These are phyloP conservation scores for Charaxes varanes DNA, from an alignment of 1,140 invertebrate species.

Conservation along the genomic window DNA sequence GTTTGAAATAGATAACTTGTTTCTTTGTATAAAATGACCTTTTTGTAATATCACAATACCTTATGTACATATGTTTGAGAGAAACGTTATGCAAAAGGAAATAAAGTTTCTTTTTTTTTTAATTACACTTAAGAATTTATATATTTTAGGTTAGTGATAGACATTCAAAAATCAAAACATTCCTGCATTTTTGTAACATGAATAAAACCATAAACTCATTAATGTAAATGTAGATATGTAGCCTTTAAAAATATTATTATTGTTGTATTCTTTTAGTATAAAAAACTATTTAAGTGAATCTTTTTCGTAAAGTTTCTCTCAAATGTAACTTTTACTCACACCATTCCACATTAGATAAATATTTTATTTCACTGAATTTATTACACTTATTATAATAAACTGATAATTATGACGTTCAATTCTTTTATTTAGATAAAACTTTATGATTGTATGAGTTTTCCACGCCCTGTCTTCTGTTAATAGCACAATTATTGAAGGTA, in stretches of 20 bases:
- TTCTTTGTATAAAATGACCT: no score
- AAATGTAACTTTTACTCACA: slow-evolving; percentile 17
- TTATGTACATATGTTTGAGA: no score
- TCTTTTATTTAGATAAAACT: no score
- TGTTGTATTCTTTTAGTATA: not conserved
- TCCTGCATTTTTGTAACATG: not conserved
- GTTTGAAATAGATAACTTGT: slow-evolving; percentile 9
- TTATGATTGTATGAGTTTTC: no score
- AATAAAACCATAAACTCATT: not conserved
- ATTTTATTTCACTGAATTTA: slow-evolving; percentile 62
- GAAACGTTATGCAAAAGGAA: no score
- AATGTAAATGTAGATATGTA: no score
- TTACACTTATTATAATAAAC: slow-evolving; percentile 62
- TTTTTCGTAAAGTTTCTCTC: no score
- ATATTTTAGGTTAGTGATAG: no score
- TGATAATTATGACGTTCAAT: slow-evolving; percentile 17
- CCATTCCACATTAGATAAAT: slow-evolving; percentile 42
- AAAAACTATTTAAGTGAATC: not conserved
- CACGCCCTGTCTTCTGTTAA: no score
- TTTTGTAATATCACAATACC: slow-evolving; percentile 10
- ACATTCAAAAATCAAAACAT: not conserved
- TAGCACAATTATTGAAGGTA: no score
- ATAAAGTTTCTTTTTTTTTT: no score
- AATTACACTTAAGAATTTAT: no score
- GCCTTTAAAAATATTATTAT: not conserved